Evolutionary conservation across 2,797 vertebrate genomes (phyloP).

Genomic region (Danio aesculapii): DNA sequence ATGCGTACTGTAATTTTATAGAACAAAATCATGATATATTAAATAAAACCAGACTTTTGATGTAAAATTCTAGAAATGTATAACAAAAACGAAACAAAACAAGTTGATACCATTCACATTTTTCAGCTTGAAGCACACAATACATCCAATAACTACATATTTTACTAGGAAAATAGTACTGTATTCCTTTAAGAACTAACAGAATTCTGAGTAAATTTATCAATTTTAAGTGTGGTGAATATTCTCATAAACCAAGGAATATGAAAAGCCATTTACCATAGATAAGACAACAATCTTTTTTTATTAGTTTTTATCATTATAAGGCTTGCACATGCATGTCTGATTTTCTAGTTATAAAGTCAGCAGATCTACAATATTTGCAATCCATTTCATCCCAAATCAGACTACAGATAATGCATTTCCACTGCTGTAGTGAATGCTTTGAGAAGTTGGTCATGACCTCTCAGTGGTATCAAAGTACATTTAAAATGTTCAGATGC

Average conservation of each 20-base stretch:
- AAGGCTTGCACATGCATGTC: neutral
- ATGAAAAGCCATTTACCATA: neutral
- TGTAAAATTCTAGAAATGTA: neutral
- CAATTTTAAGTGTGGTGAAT: neutral
- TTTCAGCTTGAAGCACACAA: neutral
- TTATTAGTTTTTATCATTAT: neutral
- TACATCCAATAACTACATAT: neutral
- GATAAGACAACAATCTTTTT: too few relatives aligned
- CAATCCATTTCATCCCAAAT: neutral
- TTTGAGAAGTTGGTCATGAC: neutral
- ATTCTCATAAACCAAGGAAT: neutral
- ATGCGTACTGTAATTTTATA: neutral
- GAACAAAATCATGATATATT: neutral
- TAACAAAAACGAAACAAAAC: too few relatives aligned
- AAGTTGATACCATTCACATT: neutral
- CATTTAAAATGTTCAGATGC: neutral
- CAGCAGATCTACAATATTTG: neutral
- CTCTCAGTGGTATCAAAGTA: neutral
- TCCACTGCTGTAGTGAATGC: neutral
- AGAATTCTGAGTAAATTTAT: neutral
- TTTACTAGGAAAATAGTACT: neutral
- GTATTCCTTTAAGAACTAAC: neutral
- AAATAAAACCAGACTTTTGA: neutral
- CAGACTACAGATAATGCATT: constrained; percentile 26
- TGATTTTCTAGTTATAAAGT: neutral